Base-by-base conservation (phyloP, 2,888 invertebrate genomes). In the Trichogramma dendrolimi region DNA sequence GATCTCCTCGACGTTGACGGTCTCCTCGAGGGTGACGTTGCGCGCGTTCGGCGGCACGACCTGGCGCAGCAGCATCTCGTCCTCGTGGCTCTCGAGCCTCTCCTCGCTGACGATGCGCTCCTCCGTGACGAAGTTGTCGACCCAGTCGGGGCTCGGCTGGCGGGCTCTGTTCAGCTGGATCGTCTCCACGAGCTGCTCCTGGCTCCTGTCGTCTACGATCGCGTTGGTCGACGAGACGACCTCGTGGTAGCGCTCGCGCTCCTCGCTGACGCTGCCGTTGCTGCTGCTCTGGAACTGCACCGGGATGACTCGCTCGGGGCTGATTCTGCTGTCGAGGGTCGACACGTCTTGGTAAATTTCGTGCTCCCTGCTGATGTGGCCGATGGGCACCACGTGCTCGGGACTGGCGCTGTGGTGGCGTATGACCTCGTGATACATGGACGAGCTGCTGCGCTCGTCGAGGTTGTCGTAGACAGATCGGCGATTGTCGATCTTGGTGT, bases 1-100 rank as follows among this genome's bases (percentile, higher is more conserved):
- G 7, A 55, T 48, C 11, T 11, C 38, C n/a, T 74, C 77, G 39
- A 79, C 75, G 39, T 75, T 73, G 53, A 75, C 74, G 0, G 74
- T 70, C 40, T 75, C 66, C 61, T 74, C 73, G 4, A 73, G 74
- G 11, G 74, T 75, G 4, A 78, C 70, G 56, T 79, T 79, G 47
- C 50, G 42, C 11, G 43, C 41, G 49, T n/a, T 6, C 27, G n/a
- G 42, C 46, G 27, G 8, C 27, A 27, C 27, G 27, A 14, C 7
- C 8, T 4, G 14, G 55, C 10, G 5, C 43, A 6, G 8, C 7
- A n/a, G 46, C 38, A n/a, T 7, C 10, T 53, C 11, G 53, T 53
- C 53, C 43, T 42, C 42, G 5, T 14, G 42, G 42, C 5, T 11
- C 43, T 55, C 44, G 44, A 5, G 5, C 4, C 4, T 43, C 44